Base-by-base conservation (phyloP, 2,888 invertebrate species). In the Rhagium mordax region DNA sequence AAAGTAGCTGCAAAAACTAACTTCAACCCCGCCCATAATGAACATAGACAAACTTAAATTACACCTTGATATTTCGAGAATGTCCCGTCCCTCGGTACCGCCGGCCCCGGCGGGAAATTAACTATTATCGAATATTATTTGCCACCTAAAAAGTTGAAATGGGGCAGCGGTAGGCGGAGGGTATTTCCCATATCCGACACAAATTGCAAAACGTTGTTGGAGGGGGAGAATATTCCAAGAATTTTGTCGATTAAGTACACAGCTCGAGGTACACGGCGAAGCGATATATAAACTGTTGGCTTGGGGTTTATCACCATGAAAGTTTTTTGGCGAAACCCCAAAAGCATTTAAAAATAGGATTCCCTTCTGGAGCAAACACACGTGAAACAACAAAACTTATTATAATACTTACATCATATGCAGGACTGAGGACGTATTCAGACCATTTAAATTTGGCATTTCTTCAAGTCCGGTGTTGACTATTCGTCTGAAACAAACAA, bases 401-500 rank as follows among this genome's bases (percentile, higher is more conserved):
- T 27, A 15, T 29, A 60, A 24, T 71, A 87, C 87, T 86, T 83
- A 88, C 88, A 88, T 85, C 86, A 87, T 86, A 70, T 87, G 85
- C 13, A 88, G 77, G 5, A 88, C 85, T 2, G 86, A 83, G 21
- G 84, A 82, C 0, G 87, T 86, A 72, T 83, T 83, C 15, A 88
- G 78, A 21, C 82, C 81, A 71, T 85, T 86, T 24, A 88, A 79
- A 76, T 87, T 83, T 5, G 89, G 88, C 79, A 89, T 84, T 74
- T 86, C 85, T 74, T 87, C 84, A 49, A 89, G 81, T 10, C 88
- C 89, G 1, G 87, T 87, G 75, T 87, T 85, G 2, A 87, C 86
- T 61, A 89, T 89, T 48, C 88, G 80, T 74, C 89, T 89, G 84
- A 55, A 87, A 78, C n/a, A n/a, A n/a, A n/a, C n/a, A n/a, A n/a